phyloP scores from a whole-genome alignment of 1,140 invertebrate genomes.

The Drosophila ercepeae region DNA sequence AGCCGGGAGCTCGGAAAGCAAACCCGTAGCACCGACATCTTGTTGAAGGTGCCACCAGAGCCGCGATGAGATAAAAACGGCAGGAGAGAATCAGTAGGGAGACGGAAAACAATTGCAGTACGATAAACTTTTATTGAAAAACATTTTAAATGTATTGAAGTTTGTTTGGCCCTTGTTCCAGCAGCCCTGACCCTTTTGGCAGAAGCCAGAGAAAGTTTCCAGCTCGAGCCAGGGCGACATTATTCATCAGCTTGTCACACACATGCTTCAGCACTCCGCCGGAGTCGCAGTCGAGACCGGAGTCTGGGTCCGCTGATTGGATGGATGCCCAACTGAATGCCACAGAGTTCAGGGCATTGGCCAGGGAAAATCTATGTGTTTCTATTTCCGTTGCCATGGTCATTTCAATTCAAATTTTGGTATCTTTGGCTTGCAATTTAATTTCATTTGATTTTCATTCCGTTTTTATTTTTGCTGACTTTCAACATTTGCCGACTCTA shows the following conservation, averaged over 20 bases:
- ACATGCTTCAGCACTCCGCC: conserved; percentile 15
- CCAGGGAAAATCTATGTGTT: conserved; percentile 7
- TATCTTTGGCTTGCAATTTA: conserved; percentile 21
- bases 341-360: conserved; percentile 15
- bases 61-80: conserved; percentile 46
- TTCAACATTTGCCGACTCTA: conserved; percentile 13
- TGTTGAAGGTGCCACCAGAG: conserved; percentile 34
- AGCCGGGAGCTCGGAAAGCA: conserved; percentile 21
- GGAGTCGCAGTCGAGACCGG: neutral
- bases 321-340: conserved; percentile 12
- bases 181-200: conserved; percentile 31
- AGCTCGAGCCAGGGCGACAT: conserved; percentile 30
- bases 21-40: conserved; percentile 31
- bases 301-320: conserved; percentile 25
- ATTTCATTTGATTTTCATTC: conserved; percentile 56
- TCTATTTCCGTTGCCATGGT: conserved; percentile 4
- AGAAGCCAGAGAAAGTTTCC: conserved; percentile 25
- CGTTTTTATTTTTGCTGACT: conserved; percentile 57
- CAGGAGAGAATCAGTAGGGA: neutral
- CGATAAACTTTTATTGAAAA: conserved; percentile 77
- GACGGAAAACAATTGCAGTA: conserved; percentile 67
- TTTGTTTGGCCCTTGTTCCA: conserved; percentile 43
- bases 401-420: conserved; percentile 36
- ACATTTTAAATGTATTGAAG: conserved; percentile 74
- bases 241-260: conserved; percentile 45